Base-by-base conservation (phyloP, 2,113 vertebrate genomes). In the Haemorhous mexicanus region DNA sequence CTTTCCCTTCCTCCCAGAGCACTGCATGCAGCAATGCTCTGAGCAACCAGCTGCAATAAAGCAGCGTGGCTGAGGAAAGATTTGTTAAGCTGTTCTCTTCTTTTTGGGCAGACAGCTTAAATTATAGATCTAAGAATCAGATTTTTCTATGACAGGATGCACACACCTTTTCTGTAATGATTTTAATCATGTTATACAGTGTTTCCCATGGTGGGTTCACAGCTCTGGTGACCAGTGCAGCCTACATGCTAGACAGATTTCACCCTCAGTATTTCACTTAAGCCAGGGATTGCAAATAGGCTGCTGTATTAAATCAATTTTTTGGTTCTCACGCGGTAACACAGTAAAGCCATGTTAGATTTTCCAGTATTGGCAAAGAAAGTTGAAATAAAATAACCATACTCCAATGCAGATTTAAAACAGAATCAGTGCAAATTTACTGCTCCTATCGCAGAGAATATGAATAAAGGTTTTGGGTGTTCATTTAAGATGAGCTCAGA, bases 241-340 rank as follows among this genome's bases (percentile, higher is more conserved):
- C 46, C 58, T 78, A 72, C 28, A 7, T 3, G 7, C 53, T 22
- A 73, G 75, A 76, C 22, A 76, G 62, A 92, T 89, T 95, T 91
- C 83, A 83, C 46, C 46, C 56, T 62, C 73, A 49, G 16, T 64
- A 58, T 53, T 85, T 87, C 82, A 85, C 55, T 95, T 93, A 89
- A 93, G 70, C 82, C 63, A 49, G 46, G 90, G 89, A 95, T 73
- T 94, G 63, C 46, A 62, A 95, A 39, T 63, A 89, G 78, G 52
- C 62, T 88, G 74, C 87, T 91, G 89, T 50, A 87, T 63, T 79
- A 94, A 94, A 96, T 95, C 70, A 61, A 85, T 89, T 91, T 93
- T 93, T 90, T 89, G 66, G 70, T 87, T 94, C 81, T 95, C 81
- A 44, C 33, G n/a, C 1, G 5, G 67, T 64, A 81, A 87, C 49